Evolutionary conservation across 2,888 invertebrate genomes (phyloP), one percentile per base, ranked within the genome.

Genomic region (Drosophila anomalata): DNA sequence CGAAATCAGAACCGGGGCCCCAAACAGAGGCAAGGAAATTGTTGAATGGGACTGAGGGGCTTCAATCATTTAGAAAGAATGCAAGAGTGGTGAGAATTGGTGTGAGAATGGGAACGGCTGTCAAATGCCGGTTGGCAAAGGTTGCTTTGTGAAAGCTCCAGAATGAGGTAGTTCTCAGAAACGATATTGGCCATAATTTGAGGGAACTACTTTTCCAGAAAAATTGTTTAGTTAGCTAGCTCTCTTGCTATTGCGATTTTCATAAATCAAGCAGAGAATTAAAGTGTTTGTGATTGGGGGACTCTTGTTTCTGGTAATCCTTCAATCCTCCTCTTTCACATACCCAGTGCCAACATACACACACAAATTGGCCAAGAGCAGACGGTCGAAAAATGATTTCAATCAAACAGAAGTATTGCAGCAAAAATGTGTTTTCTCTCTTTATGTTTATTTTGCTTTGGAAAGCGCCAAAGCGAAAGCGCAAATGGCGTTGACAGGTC

Each of bases 401-500:
- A 75, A 83, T 78, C 78, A 65, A 42, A 61, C 39, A 7, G 26
- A 72, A 60, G 44, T 60, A 55, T 11, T 53, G 52, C 20, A 26
- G 53, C 41, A n/a, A 26, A 6, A 26, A 42, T 12, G 71, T 29
- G 29, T 29, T 29, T 29, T 9, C 29, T 29, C 36, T 48, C 56
- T 56, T 66, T 75, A 72, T 69, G 69, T 72, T 52, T 33, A 11
- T 29, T 24, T 17, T 9, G 44, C 48, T 75, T 78, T 69, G 36
- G 14, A n/a, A 33, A 36, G 5, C 68, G 48, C 63, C 56, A 67
- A 69, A 79, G 61, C 60, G 57, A 66, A 76, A 72, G 51, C 67
- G 47, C 66, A 66, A 82, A 78, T 80, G 83, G 77, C 83, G 77
- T 77, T 80, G 80, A 82, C 80, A 86, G 80, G 67, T 12, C 24